Conservation (phyloP, 1,140 invertebrate genomes). For the Pseudomyrmex sp. region DNA sequence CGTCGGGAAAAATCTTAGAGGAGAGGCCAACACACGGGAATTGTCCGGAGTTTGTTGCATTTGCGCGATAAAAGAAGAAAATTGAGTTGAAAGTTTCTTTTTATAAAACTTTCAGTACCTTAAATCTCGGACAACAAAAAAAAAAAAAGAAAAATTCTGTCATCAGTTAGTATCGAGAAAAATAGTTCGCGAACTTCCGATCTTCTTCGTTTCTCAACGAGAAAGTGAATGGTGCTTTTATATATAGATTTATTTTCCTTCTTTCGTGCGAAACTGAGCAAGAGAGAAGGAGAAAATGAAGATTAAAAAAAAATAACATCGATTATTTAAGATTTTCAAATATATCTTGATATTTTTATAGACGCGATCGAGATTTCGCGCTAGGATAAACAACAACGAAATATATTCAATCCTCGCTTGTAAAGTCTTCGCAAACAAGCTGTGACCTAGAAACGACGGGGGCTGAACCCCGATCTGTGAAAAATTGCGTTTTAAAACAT, state of each 20-base stretch:
- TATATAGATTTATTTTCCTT: neutral
- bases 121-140: neutral
- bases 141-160: neutral
- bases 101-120: neutral
- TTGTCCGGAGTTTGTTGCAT: conserved; percentile 40
- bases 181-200: neutral
- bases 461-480: neutral
- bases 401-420: neutral
- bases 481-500: conserved; percentile 31
- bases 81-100: neutral
- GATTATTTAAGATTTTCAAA: neutral
- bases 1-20: conserved; percentile 25
- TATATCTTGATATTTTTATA: neutral
- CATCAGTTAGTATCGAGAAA: neutral
- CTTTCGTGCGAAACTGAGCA: too few relatives aligned
- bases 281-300: too few relatives aligned
- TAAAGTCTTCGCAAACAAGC: conserved; percentile 6
- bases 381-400: neutral
- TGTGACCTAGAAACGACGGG: neutral
- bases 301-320: too few relatives aligned
- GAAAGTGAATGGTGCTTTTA: neutral
- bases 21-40: conserved; percentile 36
- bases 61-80: conserved; percentile 1
- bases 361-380: neutral
- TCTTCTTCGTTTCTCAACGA: neutral